phyloP scores from a whole-genome alignment of 35 echinoderm and acorn worm species.

The Heliocidaris tuberculata region DNA sequence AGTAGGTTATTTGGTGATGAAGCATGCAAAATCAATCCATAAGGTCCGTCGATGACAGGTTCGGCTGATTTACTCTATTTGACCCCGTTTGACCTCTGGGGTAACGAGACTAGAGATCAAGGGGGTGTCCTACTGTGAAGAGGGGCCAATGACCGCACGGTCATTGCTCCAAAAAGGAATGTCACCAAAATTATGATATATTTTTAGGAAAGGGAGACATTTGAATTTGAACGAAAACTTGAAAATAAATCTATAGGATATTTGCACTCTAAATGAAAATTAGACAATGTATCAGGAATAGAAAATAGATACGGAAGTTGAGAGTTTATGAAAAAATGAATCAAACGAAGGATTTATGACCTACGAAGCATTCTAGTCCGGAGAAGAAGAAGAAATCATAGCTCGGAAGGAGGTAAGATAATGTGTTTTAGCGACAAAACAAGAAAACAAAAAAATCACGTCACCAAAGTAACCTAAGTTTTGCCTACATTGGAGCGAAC shows the following conservation, averaged over 20 bases:
- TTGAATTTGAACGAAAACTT: background rate
- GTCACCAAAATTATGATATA: background rate
- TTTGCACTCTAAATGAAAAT: no score
- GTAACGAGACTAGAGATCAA: slow-evolving; percentile 34
- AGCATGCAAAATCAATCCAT: slow-evolving; percentile 29
- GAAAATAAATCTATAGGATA: background rate
- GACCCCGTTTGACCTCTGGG: background rate
- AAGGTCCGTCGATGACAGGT: slow-evolving; percentile 17
- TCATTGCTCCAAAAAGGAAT: slow-evolving; percentile 27
- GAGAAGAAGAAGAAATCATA: no score
- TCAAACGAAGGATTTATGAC: no score
- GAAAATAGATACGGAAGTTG: no score
- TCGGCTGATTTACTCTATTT: background rate
- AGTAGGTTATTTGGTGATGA: slow-evolving; percentile 33
- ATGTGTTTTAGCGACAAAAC: no score
- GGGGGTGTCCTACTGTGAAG: slow-evolving; percentile 24
- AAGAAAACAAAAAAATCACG: no score
- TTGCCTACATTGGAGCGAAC: no score
- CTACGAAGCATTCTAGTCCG: no score
- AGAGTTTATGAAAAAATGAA: no score
- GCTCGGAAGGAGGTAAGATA: no score
- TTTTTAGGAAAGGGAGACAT: background rate
- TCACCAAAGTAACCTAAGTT: no score
- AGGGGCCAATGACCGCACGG: background rate
- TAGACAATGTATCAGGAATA: no score